These are phyloP conservation scores for Thera britannica DNA, from an alignment of 2,888 invertebrate species.

Conservation along the genomic window DNA sequence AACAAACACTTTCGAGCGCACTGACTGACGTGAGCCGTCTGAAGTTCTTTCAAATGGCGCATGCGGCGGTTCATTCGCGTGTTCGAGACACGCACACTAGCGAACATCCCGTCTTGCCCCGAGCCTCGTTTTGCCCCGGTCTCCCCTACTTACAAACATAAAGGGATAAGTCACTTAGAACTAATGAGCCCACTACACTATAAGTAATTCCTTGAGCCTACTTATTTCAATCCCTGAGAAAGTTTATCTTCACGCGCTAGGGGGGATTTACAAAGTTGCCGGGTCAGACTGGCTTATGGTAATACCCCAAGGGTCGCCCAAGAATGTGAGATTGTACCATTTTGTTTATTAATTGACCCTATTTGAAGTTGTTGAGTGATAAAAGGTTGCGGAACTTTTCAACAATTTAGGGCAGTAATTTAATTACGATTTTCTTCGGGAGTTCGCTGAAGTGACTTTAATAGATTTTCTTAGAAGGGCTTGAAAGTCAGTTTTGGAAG, in stretches of 20 bases:
- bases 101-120: too few species aligned
- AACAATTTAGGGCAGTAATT: slow-evolving; percentile 28
- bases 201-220: slow-evolving; percentile 26
- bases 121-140: too few species aligned
- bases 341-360: slow-evolving; percentile 45
- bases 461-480: slow-evolving; percentile 14
- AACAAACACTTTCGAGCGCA: too few species aligned
- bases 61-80: too few species aligned
- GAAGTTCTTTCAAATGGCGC: too few species aligned
- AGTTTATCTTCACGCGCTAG: slow-evolving; percentile 27
- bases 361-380: slow-evolving; percentile 34
- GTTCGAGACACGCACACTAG: too few species aligned
- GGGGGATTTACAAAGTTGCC: slow-evolving; percentile 25
- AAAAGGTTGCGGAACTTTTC: slow-evolving; percentile 32
- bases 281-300: slow-evolving; percentile 45
- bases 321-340: slow-evolving; percentile 41
- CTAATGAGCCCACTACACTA: slow-evolving; percentile 26
- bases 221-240: slow-evolving; percentile 34
- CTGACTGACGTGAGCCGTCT: too few species aligned
- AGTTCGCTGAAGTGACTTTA: slow-evolving; percentile 22
- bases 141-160: not conserved
- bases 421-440: slow-evolving; percentile 30
- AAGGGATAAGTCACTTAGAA: slow-evolving; percentile 5
- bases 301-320: slow-evolving; percentile 41
- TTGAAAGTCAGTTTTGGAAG: not conserved